These are phyloP conservation scores for Archips xylosteana DNA, from an alignment of 2,888 invertebrate species.

Conservation along the genomic window DNA sequence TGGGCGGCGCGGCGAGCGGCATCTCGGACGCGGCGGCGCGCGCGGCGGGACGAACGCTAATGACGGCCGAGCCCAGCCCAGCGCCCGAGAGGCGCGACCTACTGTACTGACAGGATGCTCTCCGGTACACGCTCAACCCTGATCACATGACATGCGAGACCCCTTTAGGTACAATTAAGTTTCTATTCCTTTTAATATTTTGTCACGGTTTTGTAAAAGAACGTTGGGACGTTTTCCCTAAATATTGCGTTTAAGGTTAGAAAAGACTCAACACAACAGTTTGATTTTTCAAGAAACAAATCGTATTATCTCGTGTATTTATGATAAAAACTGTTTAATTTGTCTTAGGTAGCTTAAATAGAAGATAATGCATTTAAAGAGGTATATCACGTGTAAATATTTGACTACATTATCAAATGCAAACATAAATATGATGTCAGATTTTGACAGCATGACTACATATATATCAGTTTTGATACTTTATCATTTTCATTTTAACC, in stretches of 20 bases:
- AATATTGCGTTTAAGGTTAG: too few relatives aligned
- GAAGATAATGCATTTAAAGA: neutral
- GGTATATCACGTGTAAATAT: neutral
- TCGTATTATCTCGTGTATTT: too few relatives aligned
- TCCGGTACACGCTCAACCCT: too few relatives aligned
- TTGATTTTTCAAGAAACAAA: too few relatives aligned
- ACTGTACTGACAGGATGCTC: too few relatives aligned
- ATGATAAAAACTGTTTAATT: neutral
- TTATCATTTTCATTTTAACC: neutral
- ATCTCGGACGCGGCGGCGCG: neutral
- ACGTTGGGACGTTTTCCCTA: too few relatives aligned
- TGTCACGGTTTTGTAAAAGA: too few relatives aligned
- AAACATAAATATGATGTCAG: constrained; percentile 11
- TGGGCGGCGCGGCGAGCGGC: constrained; percentile 12
- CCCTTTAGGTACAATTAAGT: too few relatives aligned
- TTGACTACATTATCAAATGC: constrained; percentile 1
- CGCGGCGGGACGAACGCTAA: neutral
- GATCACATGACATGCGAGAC: too few relatives aligned
- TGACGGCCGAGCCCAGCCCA: neutral
- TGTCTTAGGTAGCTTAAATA: neutral
- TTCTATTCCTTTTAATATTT: too few relatives aligned
- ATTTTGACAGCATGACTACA: neutral
- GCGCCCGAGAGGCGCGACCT: too few relatives aligned
- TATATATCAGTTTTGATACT: neutral
- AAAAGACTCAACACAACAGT: too few relatives aligned